Conservation (phyloP, 1,140 invertebrate species). For the Papilio glaucus region DNA sequence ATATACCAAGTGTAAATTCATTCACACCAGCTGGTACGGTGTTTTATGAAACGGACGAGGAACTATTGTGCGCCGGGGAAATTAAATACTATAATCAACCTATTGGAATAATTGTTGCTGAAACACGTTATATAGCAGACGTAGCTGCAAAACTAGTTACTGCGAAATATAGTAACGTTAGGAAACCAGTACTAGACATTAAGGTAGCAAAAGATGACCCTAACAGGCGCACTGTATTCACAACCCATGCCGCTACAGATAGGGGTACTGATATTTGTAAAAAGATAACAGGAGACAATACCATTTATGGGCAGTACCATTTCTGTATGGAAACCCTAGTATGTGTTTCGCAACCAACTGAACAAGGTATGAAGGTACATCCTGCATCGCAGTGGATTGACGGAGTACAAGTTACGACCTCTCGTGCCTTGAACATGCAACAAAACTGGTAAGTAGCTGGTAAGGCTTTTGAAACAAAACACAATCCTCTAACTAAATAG, state of each 20-base stretch:
- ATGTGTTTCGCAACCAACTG: constrained; percentile 85
- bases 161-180: constrained; percentile 20
- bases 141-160: constrained; percentile 5
- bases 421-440: constrained; percentile 79
- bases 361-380: constrained; percentile 87
- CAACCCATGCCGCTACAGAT: constrained; percentile 35
- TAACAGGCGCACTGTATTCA: constrained; percentile 41
- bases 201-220: constrained; percentile 20
- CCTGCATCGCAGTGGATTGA: constrained; percentile 85
- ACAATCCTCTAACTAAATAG: background rate
- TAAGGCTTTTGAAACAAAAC: background rate
- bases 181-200: constrained; percentile 15
- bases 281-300: constrained; percentile 62
- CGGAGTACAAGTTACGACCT: constrained; percentile 82
- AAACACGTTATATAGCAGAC: constrained; percentile 65
- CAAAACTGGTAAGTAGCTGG: constrained; percentile 50
- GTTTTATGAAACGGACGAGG: constrained; percentile 61
- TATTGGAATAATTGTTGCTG: constrained; percentile 88
- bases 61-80: constrained; percentile 74
- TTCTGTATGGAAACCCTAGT: constrained; percentile 84
- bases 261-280: constrained; percentile 67
- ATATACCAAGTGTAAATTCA: constrained; percentile 88
- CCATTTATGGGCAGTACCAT: constrained; percentile 66
- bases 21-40: constrained; percentile 61
- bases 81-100: constrained; percentile 87